A percentile compares a stretch with the other conserved stretches of the same genome.
Evolutionary conservation across 2,113 vertebrate genomes (phyloP).

Genomic region (Bubalus kerabau): DNA sequence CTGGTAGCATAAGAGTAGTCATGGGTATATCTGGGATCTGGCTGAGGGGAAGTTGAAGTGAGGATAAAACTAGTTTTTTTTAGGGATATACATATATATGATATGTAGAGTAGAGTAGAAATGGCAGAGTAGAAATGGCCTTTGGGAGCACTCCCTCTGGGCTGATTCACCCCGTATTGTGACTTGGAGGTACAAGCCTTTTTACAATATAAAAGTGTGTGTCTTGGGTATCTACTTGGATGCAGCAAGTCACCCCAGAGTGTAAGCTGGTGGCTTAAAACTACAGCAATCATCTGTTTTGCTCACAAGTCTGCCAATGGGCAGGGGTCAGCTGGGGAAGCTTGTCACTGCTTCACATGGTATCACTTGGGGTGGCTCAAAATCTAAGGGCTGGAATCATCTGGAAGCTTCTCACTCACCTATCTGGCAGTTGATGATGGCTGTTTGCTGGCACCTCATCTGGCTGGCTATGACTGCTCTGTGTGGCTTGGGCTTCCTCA

Average conservation of each 20-base stretch:
- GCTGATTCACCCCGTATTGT: neutral
- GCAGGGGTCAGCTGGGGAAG: neutral
- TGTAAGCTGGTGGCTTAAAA: neutral
- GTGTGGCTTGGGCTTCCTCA: neutral
- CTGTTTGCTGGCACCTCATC: neutral
- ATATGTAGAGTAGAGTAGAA: neutral
- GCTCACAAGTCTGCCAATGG: neutral
- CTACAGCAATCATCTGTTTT: neutral
- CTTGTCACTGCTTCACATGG: neutral
- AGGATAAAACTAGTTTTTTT: neutral
- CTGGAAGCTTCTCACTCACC: neutral
- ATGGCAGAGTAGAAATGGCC: neutral
- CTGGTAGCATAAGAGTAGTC: neutral
- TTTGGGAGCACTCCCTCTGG: neutral
- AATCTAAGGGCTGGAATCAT: neutral
- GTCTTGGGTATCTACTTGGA: neutral
- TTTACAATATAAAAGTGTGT: neutral
- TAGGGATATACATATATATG: neutral
- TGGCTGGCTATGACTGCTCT: neutral
- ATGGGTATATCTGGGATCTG: neutral
- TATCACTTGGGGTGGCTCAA: neutral
- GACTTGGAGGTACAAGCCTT: neutral
- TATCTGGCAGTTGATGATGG: neutral
- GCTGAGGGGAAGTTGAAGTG: neutral
- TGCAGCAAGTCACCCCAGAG: neutral